Conservation (phyloP, 23 tunicate species). For the Phallusia fumigata region DNA sequence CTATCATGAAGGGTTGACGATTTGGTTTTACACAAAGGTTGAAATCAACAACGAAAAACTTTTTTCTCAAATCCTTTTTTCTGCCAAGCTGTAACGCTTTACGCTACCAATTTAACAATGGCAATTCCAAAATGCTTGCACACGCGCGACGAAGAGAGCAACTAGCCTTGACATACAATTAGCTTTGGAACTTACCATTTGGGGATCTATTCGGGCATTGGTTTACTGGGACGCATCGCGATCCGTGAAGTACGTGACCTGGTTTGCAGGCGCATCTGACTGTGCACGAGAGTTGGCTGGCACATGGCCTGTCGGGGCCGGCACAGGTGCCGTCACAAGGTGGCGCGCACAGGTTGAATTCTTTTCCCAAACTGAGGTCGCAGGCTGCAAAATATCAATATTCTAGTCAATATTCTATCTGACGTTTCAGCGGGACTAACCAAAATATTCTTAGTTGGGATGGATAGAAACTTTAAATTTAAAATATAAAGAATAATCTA, state of each 20-base stretch:
- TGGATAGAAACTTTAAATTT: background rate
- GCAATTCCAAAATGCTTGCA: no score
- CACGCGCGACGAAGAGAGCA: no score
- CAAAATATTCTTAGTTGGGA: background rate
- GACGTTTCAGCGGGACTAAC: background rate
- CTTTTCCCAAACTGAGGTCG: constrained; percentile 19
- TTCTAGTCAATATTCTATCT: background rate
- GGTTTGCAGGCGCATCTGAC: constrained; percentile 30
- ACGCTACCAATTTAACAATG: no score
- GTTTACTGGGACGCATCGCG: background rate
- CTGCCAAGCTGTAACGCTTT: no score
- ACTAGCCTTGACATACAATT: no score
- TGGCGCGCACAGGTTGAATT: constrained; percentile 26
- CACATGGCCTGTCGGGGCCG: constrained; percentile 11
- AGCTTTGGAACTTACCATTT: background rate
- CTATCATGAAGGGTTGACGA: no score
- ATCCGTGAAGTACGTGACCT: background rate
- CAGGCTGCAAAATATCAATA: constrained; percentile 1
- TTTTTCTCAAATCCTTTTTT: no score
- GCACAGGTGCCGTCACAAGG: constrained; percentile 31
- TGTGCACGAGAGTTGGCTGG: background rate
- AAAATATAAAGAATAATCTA: background rate
- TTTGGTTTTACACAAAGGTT: no score
- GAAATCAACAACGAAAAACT: no score
- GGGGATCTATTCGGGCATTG: background rate